phyloP scores from a whole-genome alignment of 2,113 vertebrate genomes.

The Lonchura striata region DNA sequence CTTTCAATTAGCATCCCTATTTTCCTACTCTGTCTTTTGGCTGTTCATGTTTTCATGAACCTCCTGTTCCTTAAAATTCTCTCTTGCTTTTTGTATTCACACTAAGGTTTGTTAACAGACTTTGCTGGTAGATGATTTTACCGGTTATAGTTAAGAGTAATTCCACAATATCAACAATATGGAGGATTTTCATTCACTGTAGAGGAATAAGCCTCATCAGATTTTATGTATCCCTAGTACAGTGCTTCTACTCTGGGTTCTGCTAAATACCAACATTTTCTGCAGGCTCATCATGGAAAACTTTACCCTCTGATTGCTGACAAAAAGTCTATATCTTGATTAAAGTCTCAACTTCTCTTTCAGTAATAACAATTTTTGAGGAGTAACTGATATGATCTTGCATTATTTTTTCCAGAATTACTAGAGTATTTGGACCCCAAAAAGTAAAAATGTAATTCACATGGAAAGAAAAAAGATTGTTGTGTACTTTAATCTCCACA shows the following conservation, averaged over 20 bases:
- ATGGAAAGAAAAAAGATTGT: background rate
- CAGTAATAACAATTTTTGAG: background rate
- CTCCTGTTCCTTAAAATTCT: background rate
- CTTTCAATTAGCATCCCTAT: background rate
- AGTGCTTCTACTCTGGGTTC: background rate
- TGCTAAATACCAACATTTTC: background rate
- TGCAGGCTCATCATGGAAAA: background rate
- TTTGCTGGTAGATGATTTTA: background rate
- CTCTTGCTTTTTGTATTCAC: background rate
- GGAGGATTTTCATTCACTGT: background rate
- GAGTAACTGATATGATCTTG: background rate
- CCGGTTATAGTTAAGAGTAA: background rate
- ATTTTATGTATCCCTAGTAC: background rate
- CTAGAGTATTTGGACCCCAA: accelerated
- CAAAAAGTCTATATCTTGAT: background rate
- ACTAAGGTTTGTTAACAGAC: background rate
- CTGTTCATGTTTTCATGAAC: background rate
- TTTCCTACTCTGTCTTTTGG: background rate
- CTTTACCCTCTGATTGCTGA: background rate
- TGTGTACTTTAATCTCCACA: background rate
- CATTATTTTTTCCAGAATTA: background rate
- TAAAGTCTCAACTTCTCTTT: background rate
- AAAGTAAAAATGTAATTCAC: accelerated
- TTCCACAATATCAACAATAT: background rate
- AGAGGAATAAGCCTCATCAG: background rate